Percentiles rank a stretch among this genome's conserved stretches.
phyloP scores from a whole-genome alignment of 53 echinoderm and acorn worm species.

The Antedon mediterranea region DNA sequence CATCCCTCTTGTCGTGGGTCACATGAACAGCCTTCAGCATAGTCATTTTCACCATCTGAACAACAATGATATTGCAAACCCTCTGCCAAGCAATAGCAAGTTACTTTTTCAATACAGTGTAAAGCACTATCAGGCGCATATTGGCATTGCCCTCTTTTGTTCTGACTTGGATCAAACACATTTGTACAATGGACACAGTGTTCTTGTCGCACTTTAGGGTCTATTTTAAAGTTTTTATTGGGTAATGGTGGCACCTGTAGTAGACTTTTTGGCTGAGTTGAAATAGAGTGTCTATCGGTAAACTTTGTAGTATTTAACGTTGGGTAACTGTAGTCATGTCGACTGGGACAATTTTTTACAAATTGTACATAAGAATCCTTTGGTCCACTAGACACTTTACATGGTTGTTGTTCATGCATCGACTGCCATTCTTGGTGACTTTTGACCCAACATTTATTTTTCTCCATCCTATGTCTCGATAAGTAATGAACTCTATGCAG shows the following conservation, averaged over 20 bases:
- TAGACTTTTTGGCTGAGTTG: conserved; percentile 48
- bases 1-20: conserved; percentile 34
- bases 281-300: conserved; percentile 40
- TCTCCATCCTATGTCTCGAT: conserved; percentile 22
- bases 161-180: conserved; percentile 66
- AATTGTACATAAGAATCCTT: conserved; percentile 93
- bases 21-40: conserved; percentile 75
- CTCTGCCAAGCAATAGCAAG: conserved; percentile 58
- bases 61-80: conserved; percentile 85
- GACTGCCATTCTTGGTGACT: conserved; percentile 74
- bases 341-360: conserved; percentile 78
- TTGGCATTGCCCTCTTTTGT: conserved; percentile 65
- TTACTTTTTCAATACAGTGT: conserved; percentile 47
- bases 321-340: conserved; percentile 94
- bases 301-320: conserved; percentile 40
- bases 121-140: conserved; percentile 72
- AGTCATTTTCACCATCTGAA: conserved; percentile 76
- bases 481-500: conserved; percentile 87
- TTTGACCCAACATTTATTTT: conserved; percentile 51
- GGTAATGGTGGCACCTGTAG: conserved; percentile 67
- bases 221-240: conserved; percentile 33
- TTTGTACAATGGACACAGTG: conserved; percentile 77
- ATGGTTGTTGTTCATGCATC: conserved; percentile 15
- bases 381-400: conserved; percentile 26
- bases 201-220: conserved; percentile 21